Evolutionary conservation across 2,888 invertebrate genomes (phyloP).

Genomic region (Drosophila paranaensis): DNA sequence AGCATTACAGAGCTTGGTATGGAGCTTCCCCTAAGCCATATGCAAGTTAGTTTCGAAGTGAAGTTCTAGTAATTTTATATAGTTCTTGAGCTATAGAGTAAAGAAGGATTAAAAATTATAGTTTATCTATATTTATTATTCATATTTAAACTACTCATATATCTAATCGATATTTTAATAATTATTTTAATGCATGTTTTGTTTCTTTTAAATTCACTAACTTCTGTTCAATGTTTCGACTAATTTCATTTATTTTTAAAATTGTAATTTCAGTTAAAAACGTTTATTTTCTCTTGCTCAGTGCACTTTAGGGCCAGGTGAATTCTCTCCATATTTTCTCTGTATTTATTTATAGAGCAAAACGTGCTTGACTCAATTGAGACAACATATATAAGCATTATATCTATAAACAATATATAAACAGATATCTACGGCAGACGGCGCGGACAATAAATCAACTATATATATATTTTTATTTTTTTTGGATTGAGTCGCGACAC

Average conservation of each 20-base stretch:
- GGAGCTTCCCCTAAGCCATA: neutral
- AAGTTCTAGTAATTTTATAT: neutral
- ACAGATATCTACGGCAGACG: constrained; percentile 4
- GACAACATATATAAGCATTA: neutral
- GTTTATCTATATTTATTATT: no score
- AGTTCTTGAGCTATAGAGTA: neutral
- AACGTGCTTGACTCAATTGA: constrained; percentile 33
- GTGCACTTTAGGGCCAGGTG: constrained; percentile 3
- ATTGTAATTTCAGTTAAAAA: neutral
- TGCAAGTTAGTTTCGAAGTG: no score
- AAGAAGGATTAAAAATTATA: no score
- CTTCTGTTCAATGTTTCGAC: no score
- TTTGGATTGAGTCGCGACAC: constrained; percentile 10
- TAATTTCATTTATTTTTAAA: no score
- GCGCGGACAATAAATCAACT: constrained; percentile 21
- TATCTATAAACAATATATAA: constrained; percentile 13
- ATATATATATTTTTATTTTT: constrained; percentile 2
- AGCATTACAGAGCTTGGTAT: neutral
- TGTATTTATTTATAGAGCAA: constrained; percentile 11
- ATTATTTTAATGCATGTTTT: no score
- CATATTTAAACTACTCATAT: no score
- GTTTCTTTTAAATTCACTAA: no score
- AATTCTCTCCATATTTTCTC: constrained; percentile 8
- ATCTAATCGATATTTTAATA: no score
- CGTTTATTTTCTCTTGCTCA: neutral